These are phyloP conservation scores for Clarias gariepinus DNA, from an alignment of 2,113 vertebrate species.

Conservation along the genomic window DNA sequence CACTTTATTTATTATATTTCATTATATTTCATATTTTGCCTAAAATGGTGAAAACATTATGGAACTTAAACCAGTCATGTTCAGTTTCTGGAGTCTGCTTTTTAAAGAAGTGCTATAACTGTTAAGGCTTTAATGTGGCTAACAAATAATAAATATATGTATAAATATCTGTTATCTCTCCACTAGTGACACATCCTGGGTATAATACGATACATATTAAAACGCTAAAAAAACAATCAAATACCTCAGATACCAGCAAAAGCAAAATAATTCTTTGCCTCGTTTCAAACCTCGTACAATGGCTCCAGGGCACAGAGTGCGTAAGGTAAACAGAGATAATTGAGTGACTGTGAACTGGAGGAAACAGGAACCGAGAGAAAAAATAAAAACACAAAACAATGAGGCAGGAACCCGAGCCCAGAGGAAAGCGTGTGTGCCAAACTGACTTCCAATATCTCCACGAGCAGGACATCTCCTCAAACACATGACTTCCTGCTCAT, in stretches of 20 bases:
- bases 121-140: neutral
- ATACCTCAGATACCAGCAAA: neutral
- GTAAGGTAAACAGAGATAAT: conserved; percentile 66
- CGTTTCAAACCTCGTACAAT: neutral
- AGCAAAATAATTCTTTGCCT: neutral
- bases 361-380: conserved; percentile 66
- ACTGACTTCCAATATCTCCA: conserved; percentile 35
- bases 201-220: neutral
- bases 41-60: neutral
- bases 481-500: conserved; percentile 33
- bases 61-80: neutral
- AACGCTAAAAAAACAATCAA: neutral
- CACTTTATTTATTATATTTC: no score
- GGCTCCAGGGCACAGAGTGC: conserved; percentile 47
- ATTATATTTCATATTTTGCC: neutral
- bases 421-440: conserved; percentile 44
- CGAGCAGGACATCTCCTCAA: conserved; percentile 49
- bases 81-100: neutral
- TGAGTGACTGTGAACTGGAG: conserved; percentile 57
- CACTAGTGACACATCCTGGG: neutral
- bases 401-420: conserved; percentile 50
- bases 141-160: no score
- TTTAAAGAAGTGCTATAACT: neutral
- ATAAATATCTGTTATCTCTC: neutral
- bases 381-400: conserved; percentile 66